Evolutionary conservation across 2,113 vertebrate genomes (phyloP), one percentile per base, ranked within the genome.

Genomic region (Terrapene triunguis): DNA sequence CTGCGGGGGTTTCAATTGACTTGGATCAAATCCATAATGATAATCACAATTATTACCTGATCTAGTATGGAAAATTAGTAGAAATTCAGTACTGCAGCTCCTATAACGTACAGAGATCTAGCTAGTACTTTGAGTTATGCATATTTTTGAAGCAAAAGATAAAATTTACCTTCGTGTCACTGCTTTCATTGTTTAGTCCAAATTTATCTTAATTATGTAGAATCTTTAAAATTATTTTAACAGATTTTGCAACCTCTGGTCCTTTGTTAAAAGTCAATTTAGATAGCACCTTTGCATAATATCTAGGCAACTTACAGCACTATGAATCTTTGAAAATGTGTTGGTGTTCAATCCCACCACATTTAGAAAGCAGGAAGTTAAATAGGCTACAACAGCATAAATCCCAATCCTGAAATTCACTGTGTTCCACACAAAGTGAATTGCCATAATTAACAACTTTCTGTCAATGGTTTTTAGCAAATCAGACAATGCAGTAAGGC

Each of bases 11-110:
- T 84, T 90, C 84, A 85, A 8, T 86, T 93, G 84, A 62, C 47
- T 89, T 82, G 80, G 51, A 82, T 96, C 80, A 89, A 92, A 87
- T 59, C 90, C 38, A 12, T 80, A 74, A 89, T 89, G 47, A 89
- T 90, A 92, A 90, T 89, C 85, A 10, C 85, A 53, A 79, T 19
- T 38, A 87, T n/a, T 83, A 82, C 65, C 82, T 90, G 38, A 47
- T 82, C 84, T 90, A 86, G 86, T 86, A 82, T 51, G 79, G 13
- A 88, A 84, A 83, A 89, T 92, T 82, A 79, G 62, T 96, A 86
- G 59, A 79, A 95, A 92, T 62, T 24, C 80, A 80, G 79, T 90
- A 76, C 62, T 89, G 80, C n/a, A 86, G 54, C 85, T 69, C 76
- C 44, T 84, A 14, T 80, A 65, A 53, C 24, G 76, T 85, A 87